Conservation (phyloP, 2,797 vertebrate genomes). For the Dryobates pubescens region DNA sequence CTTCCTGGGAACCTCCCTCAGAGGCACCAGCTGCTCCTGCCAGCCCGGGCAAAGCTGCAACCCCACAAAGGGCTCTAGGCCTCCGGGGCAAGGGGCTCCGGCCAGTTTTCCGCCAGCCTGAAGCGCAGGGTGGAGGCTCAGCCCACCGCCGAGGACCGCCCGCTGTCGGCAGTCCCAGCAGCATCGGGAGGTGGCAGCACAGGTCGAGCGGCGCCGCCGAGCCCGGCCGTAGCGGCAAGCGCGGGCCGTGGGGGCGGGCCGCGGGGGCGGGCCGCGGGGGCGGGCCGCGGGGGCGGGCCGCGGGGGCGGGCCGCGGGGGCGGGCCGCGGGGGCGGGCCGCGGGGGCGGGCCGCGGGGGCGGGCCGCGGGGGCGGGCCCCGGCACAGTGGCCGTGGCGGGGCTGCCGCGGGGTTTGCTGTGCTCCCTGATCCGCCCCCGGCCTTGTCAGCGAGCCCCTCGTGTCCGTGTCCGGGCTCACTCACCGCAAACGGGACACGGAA, state of each 20-base stretch:
- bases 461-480: background rate
- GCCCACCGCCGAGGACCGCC: no score
- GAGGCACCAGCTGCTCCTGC: background rate
- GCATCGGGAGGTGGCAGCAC: slow-evolving; percentile 31
- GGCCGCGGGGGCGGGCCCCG: no score
- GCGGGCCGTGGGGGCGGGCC: no score
- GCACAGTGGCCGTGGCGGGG: background rate
- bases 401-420: background rate
- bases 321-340: no score
- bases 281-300: background rate
- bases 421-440: accelerated
- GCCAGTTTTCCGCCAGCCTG: no score
- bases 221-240: no score
- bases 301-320: no score
- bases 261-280: no score
- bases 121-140: background rate
- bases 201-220: background rate
- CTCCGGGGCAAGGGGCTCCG: background rate
- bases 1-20: no score
- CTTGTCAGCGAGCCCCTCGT: no score
- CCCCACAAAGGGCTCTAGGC: background rate
- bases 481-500: accelerated
- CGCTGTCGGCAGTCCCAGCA: background rate
- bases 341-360: no score
- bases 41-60: background rate